Evolutionary conservation across 1,140 invertebrate genomes (phyloP), one percentile per base, ranked within the genome.

Genomic region (Bombus cullumanus): DNA sequence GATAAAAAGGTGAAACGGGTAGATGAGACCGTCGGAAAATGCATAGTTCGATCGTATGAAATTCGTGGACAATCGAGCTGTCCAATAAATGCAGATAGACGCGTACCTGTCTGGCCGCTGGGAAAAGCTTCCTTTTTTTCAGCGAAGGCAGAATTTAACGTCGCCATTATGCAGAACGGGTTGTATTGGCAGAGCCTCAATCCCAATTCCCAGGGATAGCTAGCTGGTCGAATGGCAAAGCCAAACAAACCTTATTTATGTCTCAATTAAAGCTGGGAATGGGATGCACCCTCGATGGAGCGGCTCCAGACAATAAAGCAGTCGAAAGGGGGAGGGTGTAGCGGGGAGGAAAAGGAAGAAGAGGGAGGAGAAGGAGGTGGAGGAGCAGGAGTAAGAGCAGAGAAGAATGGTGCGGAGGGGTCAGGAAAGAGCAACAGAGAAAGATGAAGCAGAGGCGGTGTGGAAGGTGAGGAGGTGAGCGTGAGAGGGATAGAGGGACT

Each of bases 221-320:
- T 92, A 87, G 91, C 86, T 86, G 87, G 92, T 85, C 85, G 92
- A 92, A 93, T 93, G 93, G 94, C 94, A 94, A 95, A 95, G 94
- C 94, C 94, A 95, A 95, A 95, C 94, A 95, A 95, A 95, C 94
- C 95, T 95, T 95, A 95, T 95, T 95, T 95, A 95, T 95, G 95
- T 95, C 95, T 95, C 95, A 95, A 95, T 95, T 95, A 95, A 95
- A 95, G 94, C 93, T 83, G 93, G 94, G 94, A 95, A 95, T 95
- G 94, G 94, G 94, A 95, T 95, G 95, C 94, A 95, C 95, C 94
- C 95, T 95, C 94, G 94, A 95, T 94, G 93, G 93, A 95, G 94
- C 93, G 92, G 92, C 94, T 95, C 92, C 94, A 93, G 94, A 94
- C 94, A 94, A 95, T 95, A 95, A 95, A 95, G 94, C 94, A 95